phyloP scores from a whole-genome alignment of 1,140 invertebrate species.

The Leucophenga varia region DNA sequence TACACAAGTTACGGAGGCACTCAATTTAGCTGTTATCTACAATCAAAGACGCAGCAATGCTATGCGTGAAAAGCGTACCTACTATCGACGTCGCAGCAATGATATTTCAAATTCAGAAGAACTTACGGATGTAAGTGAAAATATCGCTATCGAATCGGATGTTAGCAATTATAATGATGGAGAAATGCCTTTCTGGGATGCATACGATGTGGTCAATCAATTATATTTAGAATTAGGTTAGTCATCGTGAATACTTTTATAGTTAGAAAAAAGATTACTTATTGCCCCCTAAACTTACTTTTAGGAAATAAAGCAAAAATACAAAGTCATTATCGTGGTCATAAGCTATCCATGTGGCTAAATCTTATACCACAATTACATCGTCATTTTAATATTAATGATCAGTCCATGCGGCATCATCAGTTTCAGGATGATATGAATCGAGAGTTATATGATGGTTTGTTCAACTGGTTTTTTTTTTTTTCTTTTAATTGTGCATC shows the following conservation, averaged over 20 bases:
- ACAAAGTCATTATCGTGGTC: slow-evolving; percentile 82
- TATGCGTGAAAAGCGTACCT: slow-evolving; percentile 42
- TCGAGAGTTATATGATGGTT: slow-evolving; percentile 47
- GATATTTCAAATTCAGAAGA: slow-evolving; percentile 16
- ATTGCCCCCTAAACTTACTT: slow-evolving; percentile 8
- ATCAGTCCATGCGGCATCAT: slow-evolving; percentile 77
- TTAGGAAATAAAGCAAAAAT: slow-evolving; percentile 68
- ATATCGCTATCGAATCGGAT: slow-evolving; percentile 21
- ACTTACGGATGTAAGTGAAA: slow-evolving; percentile 16
- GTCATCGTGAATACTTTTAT: too few relatives aligned
- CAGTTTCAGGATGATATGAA: slow-evolving; percentile 69
- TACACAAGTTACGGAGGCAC: too few relatives aligned
- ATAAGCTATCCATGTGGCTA: slow-evolving; percentile 91
- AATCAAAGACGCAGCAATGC: slow-evolving; percentile 47
- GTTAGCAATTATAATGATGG: slow-evolving; percentile 33
- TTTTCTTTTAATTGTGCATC: too few relatives aligned
- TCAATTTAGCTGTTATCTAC: slow-evolving; percentile 45
- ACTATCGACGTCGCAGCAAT: slow-evolving; percentile 38
- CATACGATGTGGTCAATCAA: slow-evolving; percentile 86
- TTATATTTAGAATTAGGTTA: slow-evolving; percentile 80
- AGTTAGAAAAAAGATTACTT: too few relatives aligned
- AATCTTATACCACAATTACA: slow-evolving; percentile 87
- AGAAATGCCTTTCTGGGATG: slow-evolving; percentile 77
- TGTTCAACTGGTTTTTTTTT: too few relatives aligned
- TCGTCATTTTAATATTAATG: slow-evolving; percentile 68